Evolutionary conservation across 2,888 invertebrate species (phyloP), one percentile per base, ranked within the genome.

Genomic region (Pterostichus madidus): DNA sequence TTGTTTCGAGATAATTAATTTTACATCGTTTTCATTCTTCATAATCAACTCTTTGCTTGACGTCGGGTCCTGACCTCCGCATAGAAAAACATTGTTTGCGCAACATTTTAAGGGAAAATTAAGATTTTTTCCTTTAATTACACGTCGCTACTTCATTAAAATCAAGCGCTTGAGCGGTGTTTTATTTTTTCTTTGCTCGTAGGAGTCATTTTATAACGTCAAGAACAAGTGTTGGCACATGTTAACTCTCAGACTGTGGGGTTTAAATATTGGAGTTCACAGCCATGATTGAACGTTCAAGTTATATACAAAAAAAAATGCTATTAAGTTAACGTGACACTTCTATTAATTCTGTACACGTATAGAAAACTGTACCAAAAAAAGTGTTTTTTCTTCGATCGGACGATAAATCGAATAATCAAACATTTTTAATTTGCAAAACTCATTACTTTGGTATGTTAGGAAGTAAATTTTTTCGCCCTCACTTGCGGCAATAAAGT

Each of bases 1-100:
- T 80, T 80, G 64, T 80, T 80, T 68, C 79, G 35, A 68, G 79
- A 80, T 80, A 80, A 80, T 80, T 80, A 80, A 80, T 80, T 80
- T 80, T 53, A 35, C 80, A 80, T 80, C 80, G 80, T 71, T 68
- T 80, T 35, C 80, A 80, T 80, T 80, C 80, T 80, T 71, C 53
- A 59, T 71, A 71, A 71, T 80, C 80, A 71, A 53, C 46, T 71
- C 80, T 80, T 53, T 71, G 7, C 68, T 53, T 32, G 49, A 68
- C 31, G 53, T 76, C 76, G 31, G n/a, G 15, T 49, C 53, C 32
- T 76, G 76, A 76, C 39, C 59, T 78, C 39, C 52, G 39, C 39
- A 39, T 56, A 59, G 35, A 78, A 78, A 56, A 71, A 52, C 75
- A 52, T 68, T 80, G 80, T 80, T 80, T 80, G 71, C 80, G 80